These are phyloP conservation scores for Sphecodes monilicornis DNA, from an alignment of 2,888 invertebrate genomes.

Conservation along the genomic window DNA sequence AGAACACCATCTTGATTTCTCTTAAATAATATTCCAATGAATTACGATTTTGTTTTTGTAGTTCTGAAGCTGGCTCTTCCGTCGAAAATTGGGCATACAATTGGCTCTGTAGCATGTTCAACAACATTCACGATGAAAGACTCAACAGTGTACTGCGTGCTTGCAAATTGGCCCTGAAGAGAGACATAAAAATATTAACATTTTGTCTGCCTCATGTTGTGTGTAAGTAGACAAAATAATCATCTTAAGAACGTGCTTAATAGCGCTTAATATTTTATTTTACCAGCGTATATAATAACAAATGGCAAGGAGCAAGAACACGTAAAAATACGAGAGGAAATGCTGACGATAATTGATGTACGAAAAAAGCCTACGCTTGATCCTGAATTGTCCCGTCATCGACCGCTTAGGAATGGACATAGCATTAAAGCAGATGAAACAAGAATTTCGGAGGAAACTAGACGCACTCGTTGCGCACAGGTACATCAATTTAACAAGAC, in stretches of 20 bases:
- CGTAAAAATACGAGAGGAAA: constrained; percentile 86
- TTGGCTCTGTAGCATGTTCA: constrained; percentile 90
- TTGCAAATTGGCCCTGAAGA: constrained; percentile 91
- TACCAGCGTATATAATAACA: constrained; percentile 82
- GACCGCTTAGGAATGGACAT: constrained; percentile 75
- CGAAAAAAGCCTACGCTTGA: constrained; percentile 76
- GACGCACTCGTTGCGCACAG: constrained; percentile 81
- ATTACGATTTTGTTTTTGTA: constrained; percentile 73
- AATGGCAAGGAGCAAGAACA: constrained; percentile 83
- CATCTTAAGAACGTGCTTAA: background rate
- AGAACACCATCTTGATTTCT: constrained; percentile 8
- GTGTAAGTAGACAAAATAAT: constrained; percentile 73
- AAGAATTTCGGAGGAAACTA: constrained; percentile 81
- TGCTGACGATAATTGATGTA: constrained; percentile 85
- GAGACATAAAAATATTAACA: constrained; percentile 89
- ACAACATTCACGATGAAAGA: constrained; percentile 87
- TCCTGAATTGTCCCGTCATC: constrained; percentile 75
- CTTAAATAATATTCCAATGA: constrained; percentile 6
- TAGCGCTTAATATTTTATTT: constrained; percentile 23
- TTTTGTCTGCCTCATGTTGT: constrained; percentile 91
- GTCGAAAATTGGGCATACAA: constrained; percentile 92
- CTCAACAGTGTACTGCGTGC: constrained; percentile 88
- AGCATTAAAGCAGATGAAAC: constrained; percentile 66
- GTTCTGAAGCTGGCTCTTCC: constrained; percentile 88
- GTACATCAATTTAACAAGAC: constrained; percentile 59